Percentiles rank a stretch among this genome's conserved stretches.
Conservation (phyloP, 2,797 vertebrate genomes). For the Anguilla marmorata region DNA sequence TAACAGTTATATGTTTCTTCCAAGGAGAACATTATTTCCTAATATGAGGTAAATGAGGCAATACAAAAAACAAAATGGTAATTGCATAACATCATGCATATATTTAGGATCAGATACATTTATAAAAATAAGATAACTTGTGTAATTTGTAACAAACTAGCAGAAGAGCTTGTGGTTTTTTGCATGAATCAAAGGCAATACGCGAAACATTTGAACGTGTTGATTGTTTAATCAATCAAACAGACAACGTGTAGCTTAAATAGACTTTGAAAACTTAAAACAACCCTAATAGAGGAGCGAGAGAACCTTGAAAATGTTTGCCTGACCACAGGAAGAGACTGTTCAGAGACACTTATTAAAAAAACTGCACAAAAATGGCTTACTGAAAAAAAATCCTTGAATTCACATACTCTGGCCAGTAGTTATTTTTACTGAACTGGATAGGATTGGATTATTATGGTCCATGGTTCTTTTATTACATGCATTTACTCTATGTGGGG, state of each 20-base stretch:
- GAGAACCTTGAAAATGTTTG: neutral
- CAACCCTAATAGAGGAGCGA: neutral
- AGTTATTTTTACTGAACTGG: neutral
- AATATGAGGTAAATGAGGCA: slow-evolving; percentile 12
- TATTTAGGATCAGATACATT: slow-evolving; percentile 3
- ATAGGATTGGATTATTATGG: neutral
- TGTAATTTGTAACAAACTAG: neutral
- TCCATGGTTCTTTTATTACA: neutral
- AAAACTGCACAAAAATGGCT: neutral
- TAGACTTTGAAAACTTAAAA: neutral
- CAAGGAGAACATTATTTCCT: slow-evolving; percentile 2
- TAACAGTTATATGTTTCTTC: slow-evolving; percentile 1
- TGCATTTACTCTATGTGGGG: neutral
- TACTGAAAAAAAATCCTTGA: neutral
- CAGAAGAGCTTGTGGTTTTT: neutral
- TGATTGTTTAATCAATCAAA: neutral
- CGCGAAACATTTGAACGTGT: neutral
- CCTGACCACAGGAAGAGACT: neutral
- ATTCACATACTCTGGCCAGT: neutral
- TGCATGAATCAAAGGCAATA: neutral
- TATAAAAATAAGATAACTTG: neutral
- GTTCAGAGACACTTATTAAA: neutral
- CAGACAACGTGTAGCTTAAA: neutral
- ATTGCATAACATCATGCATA: neutral
- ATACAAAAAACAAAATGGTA: neutral